Evolutionary conservation across 2,888 invertebrate species (phyloP), one percentile per base, ranked within the genome.

Genomic region (Diarsia mendica): DNA sequence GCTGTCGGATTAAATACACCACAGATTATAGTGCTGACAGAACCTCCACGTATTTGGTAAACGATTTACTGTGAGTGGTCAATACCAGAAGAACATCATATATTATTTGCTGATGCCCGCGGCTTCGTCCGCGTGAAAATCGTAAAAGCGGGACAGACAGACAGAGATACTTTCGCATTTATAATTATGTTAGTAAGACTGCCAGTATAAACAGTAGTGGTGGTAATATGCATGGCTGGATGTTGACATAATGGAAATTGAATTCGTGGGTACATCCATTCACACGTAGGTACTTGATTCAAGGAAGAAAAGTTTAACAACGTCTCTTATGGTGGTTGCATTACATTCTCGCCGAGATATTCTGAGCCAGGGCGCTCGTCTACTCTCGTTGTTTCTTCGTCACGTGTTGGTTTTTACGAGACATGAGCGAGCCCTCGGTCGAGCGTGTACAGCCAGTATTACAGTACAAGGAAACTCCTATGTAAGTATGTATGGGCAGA

Each of bases 1-100:
- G 67, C 69, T 75, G 86, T 76, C 72, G 69, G 77, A 61, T 55
- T 23, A 69, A 66, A 79, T 64, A 39, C 49, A 64, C 64, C 48
- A 72, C 28, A 18, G 39, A 49, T 44, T 23, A 9, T n/a, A 4
- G 5, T 67, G 23, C 4, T 6, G 11, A 49, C 83, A 82, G 49
- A 73, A 72, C 53, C 4, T 23, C 18, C 18, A 75, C n/a, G 9
- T 11, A 20, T 64, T 46, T 33, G 10, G 13, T 18, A 15, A 58
- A 28, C 53, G 44, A 33, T 64, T 73, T 44, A 61, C 13, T 15
- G 33, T 55, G 9, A 60, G 28, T 28, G 39, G 8, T 4, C 11
- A n/a, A 61, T 15, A 33, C 15, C 69, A 68, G 9, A 48, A 0
- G 8, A 55, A 44, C 13, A n/a, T 39, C 58, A 55, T n/a, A 53